phyloP scores from a whole-genome alignment of 2,113 vertebrate genomes.

The Campylorhamphus procurvoides region DNA sequence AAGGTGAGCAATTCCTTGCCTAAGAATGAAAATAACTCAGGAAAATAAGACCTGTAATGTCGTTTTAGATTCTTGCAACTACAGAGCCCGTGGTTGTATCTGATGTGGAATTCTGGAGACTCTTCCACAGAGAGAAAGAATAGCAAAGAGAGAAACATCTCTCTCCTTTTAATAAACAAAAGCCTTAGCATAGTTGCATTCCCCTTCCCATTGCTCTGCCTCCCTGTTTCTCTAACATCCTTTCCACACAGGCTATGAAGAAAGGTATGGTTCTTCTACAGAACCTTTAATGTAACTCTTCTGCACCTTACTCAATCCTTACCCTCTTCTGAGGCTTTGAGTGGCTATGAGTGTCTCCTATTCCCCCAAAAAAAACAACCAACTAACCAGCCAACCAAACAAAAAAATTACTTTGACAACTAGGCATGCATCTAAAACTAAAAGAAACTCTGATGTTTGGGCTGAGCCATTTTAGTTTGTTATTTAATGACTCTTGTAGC shows the following conservation, averaged over 20 bases:
- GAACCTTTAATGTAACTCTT: not conserved
- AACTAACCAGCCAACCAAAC: no score
- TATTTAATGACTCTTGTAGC: not conserved
- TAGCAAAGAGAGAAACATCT: not conserved
- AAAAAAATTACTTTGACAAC: not conserved
- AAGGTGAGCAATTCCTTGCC: not conserved
- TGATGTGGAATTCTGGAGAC: not conserved
- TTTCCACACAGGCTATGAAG: not conserved
- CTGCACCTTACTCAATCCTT: not conserved
- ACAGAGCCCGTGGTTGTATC: not conserved
- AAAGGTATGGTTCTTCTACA: not conserved
- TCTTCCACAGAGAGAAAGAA: not conserved
- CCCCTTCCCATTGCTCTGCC: not conserved
- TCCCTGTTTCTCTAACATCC: not conserved
- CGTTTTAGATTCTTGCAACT: not conserved
- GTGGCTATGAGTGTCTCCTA: not conserved
- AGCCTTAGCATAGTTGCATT: not conserved
- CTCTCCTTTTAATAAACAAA: not conserved
- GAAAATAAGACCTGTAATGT: not conserved
- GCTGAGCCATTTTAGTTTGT: not conserved
- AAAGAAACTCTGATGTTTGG: not conserved
- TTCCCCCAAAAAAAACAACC: not conserved
- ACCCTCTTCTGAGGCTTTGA: not conserved
- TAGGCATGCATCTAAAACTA: conserved; percentile 1
- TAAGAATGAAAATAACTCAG: not conserved